Conservation (phyloP, 2,888 invertebrate species). For the Amphipoea oculea region DNA sequence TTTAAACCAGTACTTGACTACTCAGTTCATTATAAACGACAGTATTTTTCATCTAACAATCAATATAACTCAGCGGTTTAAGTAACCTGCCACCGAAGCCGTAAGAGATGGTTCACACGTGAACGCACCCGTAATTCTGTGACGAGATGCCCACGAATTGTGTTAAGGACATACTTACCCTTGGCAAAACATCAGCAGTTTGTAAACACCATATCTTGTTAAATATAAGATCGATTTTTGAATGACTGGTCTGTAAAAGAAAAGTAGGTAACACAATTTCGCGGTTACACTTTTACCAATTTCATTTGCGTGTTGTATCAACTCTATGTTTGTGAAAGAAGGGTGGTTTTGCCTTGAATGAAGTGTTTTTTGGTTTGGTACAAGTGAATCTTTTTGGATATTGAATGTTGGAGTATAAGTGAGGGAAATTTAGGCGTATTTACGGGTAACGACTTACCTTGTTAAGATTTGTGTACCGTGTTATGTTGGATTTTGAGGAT, state of each 20-base stretch:
- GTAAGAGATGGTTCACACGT: conserved; percentile 75
- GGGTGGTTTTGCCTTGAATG: conserved; percentile 44
- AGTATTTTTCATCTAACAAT: conserved; percentile 45
- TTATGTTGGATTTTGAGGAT: conserved; percentile 48
- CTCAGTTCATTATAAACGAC: conserved; percentile 3
- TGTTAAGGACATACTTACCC: conserved; percentile 78
- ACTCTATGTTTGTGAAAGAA: conserved; percentile 29
- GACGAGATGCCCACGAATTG: conserved; percentile 82
- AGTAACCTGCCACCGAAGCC: conserved; percentile 64
- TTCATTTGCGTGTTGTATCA: conserved; percentile 29
- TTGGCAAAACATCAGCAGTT: conserved; percentile 29
- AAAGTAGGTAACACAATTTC: conserved; percentile 44
- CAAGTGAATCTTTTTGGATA: conserved; percentile 70
- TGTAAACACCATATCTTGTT: neutral
- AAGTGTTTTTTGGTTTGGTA: conserved; percentile 2
- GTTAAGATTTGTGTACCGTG: conserved; percentile 69
- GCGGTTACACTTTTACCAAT: conserved; percentile 59
- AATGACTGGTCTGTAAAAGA: neutral
- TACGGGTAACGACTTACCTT: conserved; percentile 76
- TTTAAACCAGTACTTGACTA: neutral
- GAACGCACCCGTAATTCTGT: conserved; percentile 78
- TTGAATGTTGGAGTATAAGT: conserved; percentile 71
- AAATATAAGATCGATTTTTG: neutral
- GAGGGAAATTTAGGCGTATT: conserved; percentile 71
- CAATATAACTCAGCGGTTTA: conserved; percentile 62